A percentile compares a stretch with the other conserved stretches of the same genome.
Conservation (phyloP, 2,888 invertebrate genomes). For the Entomobrya multifasciata region DNA sequence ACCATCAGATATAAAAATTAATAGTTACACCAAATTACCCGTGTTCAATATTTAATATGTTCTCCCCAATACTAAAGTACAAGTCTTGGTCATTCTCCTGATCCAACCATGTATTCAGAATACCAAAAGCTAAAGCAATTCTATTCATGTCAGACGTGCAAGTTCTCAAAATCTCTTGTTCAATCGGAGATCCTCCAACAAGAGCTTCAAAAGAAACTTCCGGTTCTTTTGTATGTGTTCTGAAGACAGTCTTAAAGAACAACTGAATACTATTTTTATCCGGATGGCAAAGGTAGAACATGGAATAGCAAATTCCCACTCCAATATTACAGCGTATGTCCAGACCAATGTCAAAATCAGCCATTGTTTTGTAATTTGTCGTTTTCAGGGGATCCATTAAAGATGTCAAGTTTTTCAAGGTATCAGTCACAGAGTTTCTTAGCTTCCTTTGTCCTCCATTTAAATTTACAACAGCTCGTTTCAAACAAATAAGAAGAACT, state of each 20-base stretch:
- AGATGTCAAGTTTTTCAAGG: not conserved
- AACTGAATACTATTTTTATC: not conserved
- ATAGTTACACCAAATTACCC: slow-evolving; percentile 72
- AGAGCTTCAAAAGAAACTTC: no score
- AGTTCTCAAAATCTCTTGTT: slow-evolving; percentile 26
- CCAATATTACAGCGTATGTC: slow-evolving; percentile 77
- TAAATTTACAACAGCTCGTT: slow-evolving; percentile 48
- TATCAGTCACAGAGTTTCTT: not conserved
- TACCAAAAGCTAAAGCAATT: slow-evolving; percentile 73
- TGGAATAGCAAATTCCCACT: slow-evolving; percentile 69
- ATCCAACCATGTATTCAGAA: slow-evolving; percentile 60
- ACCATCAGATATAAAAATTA: no score
- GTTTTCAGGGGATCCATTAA: slow-evolving; percentile 38
- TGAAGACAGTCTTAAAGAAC: slow-evolving; percentile 45
- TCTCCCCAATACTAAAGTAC: slow-evolving; percentile 46
- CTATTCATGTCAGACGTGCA: slow-evolving; percentile 64
- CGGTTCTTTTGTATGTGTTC: not conserved
- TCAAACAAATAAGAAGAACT: slow-evolving; percentile 56
- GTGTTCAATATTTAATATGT: slow-evolving; percentile 68
- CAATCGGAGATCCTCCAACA: slow-evolving; percentile 5
- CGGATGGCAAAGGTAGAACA: slow-evolving; percentile 1
- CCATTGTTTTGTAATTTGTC: not conserved
- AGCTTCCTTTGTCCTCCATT: not conserved
- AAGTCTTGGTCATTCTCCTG: slow-evolving; percentile 48
- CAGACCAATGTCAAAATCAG: slow-evolving; percentile 69